Percentiles rank a stretch among this genome's conserved stretches.
These are phyloP conservation scores for Phalanger gymnotis DNA, from an alignment of 2,797 vertebrate genomes.

Conservation along the genomic window DNA sequence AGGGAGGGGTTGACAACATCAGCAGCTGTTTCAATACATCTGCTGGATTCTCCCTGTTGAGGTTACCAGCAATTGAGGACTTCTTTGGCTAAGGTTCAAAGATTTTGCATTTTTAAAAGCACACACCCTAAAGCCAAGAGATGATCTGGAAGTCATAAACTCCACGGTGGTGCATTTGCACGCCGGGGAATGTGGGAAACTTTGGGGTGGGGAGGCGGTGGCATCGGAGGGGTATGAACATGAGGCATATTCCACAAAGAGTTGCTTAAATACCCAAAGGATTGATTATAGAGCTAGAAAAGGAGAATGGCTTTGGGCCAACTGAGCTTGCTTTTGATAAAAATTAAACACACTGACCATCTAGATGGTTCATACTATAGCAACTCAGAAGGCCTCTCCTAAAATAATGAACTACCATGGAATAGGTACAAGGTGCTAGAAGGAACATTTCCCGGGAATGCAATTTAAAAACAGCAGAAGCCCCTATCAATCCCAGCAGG, in stretches of 20 bases:
- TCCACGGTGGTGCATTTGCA: slow-evolving; percentile 41
- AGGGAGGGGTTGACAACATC: slow-evolving; percentile 58
- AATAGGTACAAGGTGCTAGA: neutral
- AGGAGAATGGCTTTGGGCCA: slow-evolving; percentile 35
- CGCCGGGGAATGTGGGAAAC: neutral
- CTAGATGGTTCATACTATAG: slow-evolving; percentile 2
- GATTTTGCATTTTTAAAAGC: slow-evolving; percentile 23
- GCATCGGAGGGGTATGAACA: slow-evolving; percentile 35
- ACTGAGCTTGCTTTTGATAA: slow-evolving; percentile 23
- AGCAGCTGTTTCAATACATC: slow-evolving; percentile 68
- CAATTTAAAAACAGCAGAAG: neutral
- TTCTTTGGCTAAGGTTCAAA: slow-evolving; percentile 65
- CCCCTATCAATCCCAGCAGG: neutral
- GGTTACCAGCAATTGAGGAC: slow-evolving; percentile 55
- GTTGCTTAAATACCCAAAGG: slow-evolving; percentile 55
- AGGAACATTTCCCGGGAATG: neutral
- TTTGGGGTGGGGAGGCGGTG: slow-evolving; percentile 52
- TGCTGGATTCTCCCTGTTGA: slow-evolving; percentile 71
- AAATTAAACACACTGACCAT: neutral
- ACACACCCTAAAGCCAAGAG: slow-evolving; percentile 66
- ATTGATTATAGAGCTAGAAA: slow-evolving; percentile 57
- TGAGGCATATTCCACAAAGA: slow-evolving; percentile 30
- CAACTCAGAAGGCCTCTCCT: slow-evolving; percentile 9
- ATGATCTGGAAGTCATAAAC: slow-evolving; percentile 42
- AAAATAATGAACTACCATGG: neutral